phyloP scores from a whole-genome alignment of 2,888 invertebrate genomes.

The Saturnia japonica region DNA sequence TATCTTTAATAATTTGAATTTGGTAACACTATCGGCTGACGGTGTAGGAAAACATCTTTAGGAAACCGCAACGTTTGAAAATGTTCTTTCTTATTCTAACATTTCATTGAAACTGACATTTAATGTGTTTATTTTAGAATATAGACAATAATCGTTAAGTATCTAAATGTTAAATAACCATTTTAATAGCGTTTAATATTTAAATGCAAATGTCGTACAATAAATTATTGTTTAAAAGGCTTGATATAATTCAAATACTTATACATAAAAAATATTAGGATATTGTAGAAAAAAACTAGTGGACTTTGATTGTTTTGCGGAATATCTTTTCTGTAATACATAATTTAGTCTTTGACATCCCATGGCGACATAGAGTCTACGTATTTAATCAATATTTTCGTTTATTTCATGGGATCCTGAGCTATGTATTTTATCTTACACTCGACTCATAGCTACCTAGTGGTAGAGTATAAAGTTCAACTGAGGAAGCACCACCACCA shows the following conservation, averaged over 20 bases:
- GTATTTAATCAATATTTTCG: constrained; percentile 22
- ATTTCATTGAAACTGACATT: no score
- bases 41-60: no score
- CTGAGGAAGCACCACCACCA: background rate
- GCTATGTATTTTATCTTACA: background rate
- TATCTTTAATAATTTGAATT: no score
- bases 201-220: background rate
- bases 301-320: background rate
- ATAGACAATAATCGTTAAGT: no score
- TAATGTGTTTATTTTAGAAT: no score
- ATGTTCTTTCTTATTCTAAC: no score
- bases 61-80: no score
- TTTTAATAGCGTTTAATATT: background rate
- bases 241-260: no score
- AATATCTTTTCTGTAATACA: background rate
- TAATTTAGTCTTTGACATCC: constrained; percentile 15
- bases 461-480: background rate
- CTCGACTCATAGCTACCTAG: background rate
- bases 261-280: background rate
- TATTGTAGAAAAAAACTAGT: background rate
- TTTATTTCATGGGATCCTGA: background rate
- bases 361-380: constrained; percentile 20
- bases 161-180: no score
- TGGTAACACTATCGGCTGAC: no score
- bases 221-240: no score